Evolutionary conservation across 2,113 vertebrate species (phyloP).

Genomic region (Neoarius graeffei): DNA sequence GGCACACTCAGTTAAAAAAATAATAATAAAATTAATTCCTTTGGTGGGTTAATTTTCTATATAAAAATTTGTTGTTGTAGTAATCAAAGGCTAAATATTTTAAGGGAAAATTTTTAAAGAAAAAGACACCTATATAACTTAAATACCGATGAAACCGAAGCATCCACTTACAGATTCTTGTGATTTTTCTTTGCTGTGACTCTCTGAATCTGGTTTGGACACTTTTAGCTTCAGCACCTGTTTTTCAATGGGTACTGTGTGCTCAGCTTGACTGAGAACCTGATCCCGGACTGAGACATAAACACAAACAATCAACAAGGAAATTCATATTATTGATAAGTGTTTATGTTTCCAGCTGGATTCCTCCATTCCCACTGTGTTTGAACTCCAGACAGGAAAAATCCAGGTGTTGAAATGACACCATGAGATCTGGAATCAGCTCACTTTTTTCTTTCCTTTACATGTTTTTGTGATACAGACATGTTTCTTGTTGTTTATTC

Average conservation of each 20-base stretch:
- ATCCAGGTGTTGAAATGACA: neutral
- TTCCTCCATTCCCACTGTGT: neutral
- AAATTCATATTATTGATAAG: neutral
- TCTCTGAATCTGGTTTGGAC: neutral
- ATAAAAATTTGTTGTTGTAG: neutral
- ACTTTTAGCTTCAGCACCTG: slow-evolving; percentile 62
- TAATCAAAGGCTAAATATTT: neutral
- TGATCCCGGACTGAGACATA: slow-evolving; percentile 70
- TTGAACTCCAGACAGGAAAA: neutral
- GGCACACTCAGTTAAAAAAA: neutral
- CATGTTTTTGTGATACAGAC: too few relatives aligned
- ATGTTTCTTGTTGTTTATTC: too few relatives aligned
- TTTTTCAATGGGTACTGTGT: slow-evolving; percentile 68
- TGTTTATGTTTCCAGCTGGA: neutral
- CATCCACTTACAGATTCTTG: neutral
- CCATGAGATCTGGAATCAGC: neutral
- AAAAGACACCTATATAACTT: neutral
- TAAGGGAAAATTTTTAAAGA: neutral
- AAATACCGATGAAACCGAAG: neutral
- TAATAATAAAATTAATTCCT: too few relatives aligned
- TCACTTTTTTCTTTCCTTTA: too few relatives aligned
- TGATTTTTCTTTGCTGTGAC: neutral
- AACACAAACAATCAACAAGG: neutral
- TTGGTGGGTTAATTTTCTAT: neutral
- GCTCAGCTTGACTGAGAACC: slow-evolving; percentile 74